phyloP scores from a whole-genome alignment of 2,888 invertebrate genomes.

The Philaethria dido region DNA sequence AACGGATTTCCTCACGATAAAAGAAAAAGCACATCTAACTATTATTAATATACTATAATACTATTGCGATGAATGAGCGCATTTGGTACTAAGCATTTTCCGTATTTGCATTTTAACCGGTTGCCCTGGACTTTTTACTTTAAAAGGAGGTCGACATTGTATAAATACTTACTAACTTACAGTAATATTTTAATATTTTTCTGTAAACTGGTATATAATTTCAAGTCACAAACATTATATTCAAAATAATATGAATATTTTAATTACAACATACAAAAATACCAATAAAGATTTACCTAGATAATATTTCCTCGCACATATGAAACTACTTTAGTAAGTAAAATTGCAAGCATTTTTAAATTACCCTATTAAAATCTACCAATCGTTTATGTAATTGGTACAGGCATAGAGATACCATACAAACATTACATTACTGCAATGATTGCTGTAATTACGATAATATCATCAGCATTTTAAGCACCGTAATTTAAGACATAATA shows the following conservation, averaged over 20 bases:
- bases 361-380: constrained; percentile 12
- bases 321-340: not conserved
- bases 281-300: not conserved
- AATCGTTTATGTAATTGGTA: constrained; percentile 21
- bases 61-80: constrained; percentile 14
- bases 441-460: constrained; percentile 32
- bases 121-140: constrained; percentile 17
- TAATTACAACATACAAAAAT: not conserved
- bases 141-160: constrained; percentile 25
- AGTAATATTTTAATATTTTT: constrained; percentile 12
- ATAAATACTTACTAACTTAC: constrained; percentile 17
- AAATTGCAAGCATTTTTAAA: constrained; percentile 5
- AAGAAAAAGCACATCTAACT: not conserved
- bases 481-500: constrained; percentile 24
- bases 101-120: constrained; percentile 22
- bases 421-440: constrained; percentile 25
- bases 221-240: not conserved
- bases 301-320: no score
- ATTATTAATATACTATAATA: constrained; percentile 6
- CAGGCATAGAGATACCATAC: constrained; percentile 9
- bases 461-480: constrained; percentile 31
- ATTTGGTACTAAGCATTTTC: constrained; percentile 18
- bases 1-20: no score
- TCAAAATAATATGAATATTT: no score
- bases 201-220: constrained; percentile 2